Conservation (phyloP, 2,113 vertebrate genomes). For the Pelvicachromis taeniatus region DNA sequence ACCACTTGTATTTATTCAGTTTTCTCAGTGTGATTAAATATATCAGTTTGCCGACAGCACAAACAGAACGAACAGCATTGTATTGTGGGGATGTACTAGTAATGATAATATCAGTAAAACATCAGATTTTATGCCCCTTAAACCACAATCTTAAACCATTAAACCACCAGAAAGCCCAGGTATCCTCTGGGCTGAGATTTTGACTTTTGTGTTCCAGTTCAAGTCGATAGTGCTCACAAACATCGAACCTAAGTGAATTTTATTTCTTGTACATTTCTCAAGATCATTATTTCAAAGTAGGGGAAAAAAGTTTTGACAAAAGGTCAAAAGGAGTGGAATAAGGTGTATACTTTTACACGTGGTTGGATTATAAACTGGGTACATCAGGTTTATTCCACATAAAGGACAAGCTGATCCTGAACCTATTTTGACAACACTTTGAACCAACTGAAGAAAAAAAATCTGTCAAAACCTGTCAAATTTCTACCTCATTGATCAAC, state of each 20-base stretch:
- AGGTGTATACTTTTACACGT: background rate
- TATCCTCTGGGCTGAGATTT: background rate
- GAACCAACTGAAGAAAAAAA: background rate
- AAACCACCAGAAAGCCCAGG: background rate
- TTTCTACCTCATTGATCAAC: background rate
- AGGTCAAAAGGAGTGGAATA: background rate
- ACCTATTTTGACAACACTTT: background rate
- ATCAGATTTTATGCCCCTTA: background rate
- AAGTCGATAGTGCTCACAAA: background rate
- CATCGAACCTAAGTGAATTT: background rate
- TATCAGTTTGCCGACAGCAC: background rate
- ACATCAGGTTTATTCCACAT: background rate
- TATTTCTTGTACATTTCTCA: background rate
- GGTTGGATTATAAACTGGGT: background rate
- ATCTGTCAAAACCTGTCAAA: background rate
- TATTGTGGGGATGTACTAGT: background rate
- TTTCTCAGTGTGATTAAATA: background rate
- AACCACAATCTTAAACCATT: background rate
- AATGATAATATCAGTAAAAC: background rate
- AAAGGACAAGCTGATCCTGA: background rate
- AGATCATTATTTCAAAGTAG: background rate
- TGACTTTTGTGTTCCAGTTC: background rate
- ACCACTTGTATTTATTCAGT: background rate
- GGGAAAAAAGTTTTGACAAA: background rate
- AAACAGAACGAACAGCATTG: background rate